These are phyloP conservation scores for Garrulus glandarius DNA, from an alignment of 2,797 vertebrate genomes.

Conservation along the genomic window DNA sequence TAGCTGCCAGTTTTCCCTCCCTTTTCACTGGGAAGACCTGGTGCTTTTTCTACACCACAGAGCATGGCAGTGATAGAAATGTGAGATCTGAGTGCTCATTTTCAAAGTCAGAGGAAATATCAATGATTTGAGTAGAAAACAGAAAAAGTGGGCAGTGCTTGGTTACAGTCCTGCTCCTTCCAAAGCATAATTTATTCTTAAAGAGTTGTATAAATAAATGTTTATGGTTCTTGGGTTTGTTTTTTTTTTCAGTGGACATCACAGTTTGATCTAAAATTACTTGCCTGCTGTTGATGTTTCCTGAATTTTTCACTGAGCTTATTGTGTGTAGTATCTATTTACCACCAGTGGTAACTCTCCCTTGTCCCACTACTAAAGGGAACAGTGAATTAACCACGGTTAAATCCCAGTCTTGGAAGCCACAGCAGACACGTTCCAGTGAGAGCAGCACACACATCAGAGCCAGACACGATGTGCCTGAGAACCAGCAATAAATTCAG, in stretches of 20 bases:
- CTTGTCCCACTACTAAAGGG: background rate
- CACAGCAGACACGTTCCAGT: background rate
- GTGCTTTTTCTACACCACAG: background rate
- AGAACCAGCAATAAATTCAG: background rate
- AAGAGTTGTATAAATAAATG: background rate
- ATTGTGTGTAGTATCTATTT: background rate
- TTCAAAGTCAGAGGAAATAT: background rate
- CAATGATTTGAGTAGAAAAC: background rate
- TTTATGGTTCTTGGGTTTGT: background rate
- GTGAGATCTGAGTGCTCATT: background rate
- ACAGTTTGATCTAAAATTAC: background rate
- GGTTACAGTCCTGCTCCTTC: background rate
- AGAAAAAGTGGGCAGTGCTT: background rate
- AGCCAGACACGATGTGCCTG: background rate
- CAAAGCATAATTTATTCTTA: background rate
- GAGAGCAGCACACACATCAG: background rate
- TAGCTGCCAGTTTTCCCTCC: background rate
- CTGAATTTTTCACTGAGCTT: background rate
- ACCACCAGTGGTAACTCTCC: background rate
- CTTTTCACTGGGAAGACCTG: background rate
- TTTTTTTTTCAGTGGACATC: background rate
- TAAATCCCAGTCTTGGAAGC: background rate
- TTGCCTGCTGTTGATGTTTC: background rate
- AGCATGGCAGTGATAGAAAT: background rate
- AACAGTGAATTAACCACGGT: background rate